These are phyloP conservation scores for Phaethornis superciliosus DNA, from an alignment of 2,113 vertebrate genomes.

Conservation along the genomic window DNA sequence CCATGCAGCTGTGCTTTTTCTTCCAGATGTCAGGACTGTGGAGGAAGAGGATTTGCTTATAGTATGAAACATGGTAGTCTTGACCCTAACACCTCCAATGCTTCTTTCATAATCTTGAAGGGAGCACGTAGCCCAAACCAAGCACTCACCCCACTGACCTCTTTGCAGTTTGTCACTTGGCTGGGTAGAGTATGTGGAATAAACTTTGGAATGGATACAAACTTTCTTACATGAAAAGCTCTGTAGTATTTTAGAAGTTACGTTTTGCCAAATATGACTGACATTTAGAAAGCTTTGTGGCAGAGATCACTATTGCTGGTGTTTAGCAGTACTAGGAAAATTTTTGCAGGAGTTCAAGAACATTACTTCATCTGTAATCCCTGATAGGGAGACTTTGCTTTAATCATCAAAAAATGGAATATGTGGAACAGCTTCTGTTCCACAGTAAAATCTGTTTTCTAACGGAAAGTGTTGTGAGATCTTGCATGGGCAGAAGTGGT, in stretches of 20 bases:
- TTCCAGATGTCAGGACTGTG: background rate
- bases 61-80: background rate
- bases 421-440: background rate
- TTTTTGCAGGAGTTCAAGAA: slow-evolving; percentile 21
- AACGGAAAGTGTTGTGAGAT: background rate
- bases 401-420: background rate
- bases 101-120: background rate
- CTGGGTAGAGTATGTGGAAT: background rate
- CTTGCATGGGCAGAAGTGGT: background rate
- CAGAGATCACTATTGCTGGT: background rate
- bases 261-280: background rate
- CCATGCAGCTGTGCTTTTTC: background rate
- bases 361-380: background rate
- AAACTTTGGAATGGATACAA: background rate
- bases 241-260: background rate
- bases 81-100: background rate
- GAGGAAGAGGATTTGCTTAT: slow-evolving; percentile 4
- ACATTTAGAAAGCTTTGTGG: background rate
- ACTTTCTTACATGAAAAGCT: background rate
- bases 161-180: background rate
- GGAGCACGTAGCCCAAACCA: background rate
- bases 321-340: background rate
- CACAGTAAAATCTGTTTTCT: background rate
- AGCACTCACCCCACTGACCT: background rate
- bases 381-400: background rate